Evolutionary conservation across 2,797 vertebrate genomes (phyloP).

Genomic region (Pogonophryne albipinna): DNA sequence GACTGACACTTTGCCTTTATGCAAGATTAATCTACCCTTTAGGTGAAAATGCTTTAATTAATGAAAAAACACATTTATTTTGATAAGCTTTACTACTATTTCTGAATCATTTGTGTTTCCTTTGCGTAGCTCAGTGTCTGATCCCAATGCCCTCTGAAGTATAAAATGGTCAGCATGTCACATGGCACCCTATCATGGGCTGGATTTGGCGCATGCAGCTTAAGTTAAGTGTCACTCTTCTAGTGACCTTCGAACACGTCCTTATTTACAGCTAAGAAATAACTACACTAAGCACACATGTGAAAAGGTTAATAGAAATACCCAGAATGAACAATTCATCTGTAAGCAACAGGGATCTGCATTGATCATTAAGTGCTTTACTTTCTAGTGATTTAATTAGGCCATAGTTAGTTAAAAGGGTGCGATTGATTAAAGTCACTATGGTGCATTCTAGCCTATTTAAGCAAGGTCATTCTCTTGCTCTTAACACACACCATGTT

Average conservation of each 20-base stretch:
- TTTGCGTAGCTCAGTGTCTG: no score
- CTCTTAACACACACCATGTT: background rate
- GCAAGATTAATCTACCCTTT: no score
- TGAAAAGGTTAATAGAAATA: background rate
- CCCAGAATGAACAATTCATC: background rate
- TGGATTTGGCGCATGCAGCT: no score
- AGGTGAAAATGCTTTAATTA: no score
- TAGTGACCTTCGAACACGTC: background rate
- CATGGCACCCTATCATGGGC: no score
- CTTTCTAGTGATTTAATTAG: slow-evolving; percentile 1
- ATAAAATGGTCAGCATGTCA: no score
- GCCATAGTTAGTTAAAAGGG: background rate
- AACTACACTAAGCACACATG: background rate
- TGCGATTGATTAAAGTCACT: background rate
- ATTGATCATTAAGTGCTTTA: background rate
- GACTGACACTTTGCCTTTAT: no score
- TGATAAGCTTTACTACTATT: no score
- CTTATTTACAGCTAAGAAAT: background rate
- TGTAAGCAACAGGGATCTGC: background rate
- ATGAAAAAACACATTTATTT: no score
- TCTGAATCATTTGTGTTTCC: no score
- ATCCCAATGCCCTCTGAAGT: no score
- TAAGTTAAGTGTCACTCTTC: background rate
- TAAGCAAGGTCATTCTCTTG: background rate
- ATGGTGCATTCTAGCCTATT: background rate